Base-by-base conservation (phyloP, 2,888 invertebrate genomes). In the Cybosia mesomella region DNA sequence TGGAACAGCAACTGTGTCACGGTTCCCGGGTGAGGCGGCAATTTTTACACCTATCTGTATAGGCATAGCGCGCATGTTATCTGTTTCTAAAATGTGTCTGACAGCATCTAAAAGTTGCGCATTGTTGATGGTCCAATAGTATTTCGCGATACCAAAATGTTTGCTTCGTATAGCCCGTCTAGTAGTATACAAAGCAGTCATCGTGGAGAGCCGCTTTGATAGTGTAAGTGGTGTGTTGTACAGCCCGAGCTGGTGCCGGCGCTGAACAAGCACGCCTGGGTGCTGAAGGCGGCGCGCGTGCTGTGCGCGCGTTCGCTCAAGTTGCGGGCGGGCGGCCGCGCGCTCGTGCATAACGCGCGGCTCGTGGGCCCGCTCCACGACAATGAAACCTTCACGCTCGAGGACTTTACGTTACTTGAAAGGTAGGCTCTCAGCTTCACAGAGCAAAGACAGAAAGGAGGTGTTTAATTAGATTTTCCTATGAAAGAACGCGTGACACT, bases 331-430 rank as follows among this genome's bases (percentile, higher is more conserved):
- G 96, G 97, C 5, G 96, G 96, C 63, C 95, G 97, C 72, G 97
- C 97, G 0, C 93, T 99, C 5, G 95, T 99, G 21, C 97, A 97
- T 68, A 99, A 99, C 94, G 98, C 99, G 15, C 96, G 98, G 73
- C 95, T 99, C 43, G 95, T 98, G 68, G 99, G 99, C 0, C 98
- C 99, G 0, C 93, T 99, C 10, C 93, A 95, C 1, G 91, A 94
- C 0, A 93, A 95, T 28, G 99, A 99, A 87, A 91, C 92, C 28
- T 98, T 99, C 87, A 96, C 97, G 5, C 93, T 96, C 43, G 99
- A 99, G 65, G 99, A 99, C 93, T 99, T 99, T 88, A 95, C 96
- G 53, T 94, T 99, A 43, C 95, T 99, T 62, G 99, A 99, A 87
- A 96, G 97, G 91, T 96, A 82, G 22, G 21, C 39, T 54, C n/a